These are phyloP conservation scores for Hoplodrina ambigua DNA, from an alignment of 2,888 invertebrate species.

Conservation along the genomic window DNA sequence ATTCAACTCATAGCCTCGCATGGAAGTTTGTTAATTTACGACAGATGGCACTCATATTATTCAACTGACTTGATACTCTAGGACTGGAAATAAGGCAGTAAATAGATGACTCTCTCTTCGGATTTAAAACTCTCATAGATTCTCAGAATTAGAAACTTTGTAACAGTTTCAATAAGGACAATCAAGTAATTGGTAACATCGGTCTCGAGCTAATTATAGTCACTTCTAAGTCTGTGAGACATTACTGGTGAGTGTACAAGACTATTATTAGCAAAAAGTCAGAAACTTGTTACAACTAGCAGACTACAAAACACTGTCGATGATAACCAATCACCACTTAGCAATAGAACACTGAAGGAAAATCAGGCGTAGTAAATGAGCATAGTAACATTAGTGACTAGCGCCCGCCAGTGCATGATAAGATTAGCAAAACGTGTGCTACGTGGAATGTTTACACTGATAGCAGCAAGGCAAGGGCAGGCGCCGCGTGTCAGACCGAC, in stretches of 20 bases:
- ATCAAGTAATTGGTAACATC: not conserved
- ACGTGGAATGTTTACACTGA: constrained; percentile 33
- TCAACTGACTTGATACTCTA: too few species aligned
- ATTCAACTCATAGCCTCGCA: not conserved
- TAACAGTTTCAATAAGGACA: not conserved
- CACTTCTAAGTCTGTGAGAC: not conserved
- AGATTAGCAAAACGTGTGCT: constrained; percentile 44
- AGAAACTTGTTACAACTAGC: not conserved
- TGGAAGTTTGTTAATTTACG: not conserved
- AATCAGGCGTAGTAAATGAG: constrained; percentile 19
- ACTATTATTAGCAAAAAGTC: not conserved
- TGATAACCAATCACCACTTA: not conserved
- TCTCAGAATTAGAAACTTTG: not conserved
- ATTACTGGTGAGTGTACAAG: not conserved
- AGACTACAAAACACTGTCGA: not conserved
- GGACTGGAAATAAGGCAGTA: too few species aligned
- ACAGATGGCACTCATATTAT: constrained; percentile 7
- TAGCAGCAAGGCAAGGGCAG: constrained; percentile 19
- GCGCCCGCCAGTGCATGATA: constrained; percentile 18
- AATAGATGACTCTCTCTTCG: too few species aligned
- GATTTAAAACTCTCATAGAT: too few species aligned
- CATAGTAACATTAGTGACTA: constrained; percentile 37
- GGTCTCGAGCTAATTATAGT: not conserved
- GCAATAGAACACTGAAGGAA: not conserved
- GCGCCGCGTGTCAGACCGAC: constrained; percentile 4